Evolutionary conservation across 2,797 vertebrate genomes (phyloP).

Genomic region (Myripristis jacobus): DNA sequence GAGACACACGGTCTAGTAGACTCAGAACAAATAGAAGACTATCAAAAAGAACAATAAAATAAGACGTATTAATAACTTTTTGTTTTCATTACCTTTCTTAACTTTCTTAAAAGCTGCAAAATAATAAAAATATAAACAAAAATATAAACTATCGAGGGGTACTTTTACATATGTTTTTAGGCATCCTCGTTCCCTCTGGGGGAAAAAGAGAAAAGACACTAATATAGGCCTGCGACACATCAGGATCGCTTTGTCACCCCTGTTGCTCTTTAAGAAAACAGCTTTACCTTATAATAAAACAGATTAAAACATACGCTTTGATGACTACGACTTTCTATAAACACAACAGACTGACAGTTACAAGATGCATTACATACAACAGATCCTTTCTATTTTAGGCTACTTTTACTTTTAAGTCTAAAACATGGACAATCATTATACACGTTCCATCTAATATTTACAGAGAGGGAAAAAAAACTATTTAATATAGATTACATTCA

Average conservation of each 20-base stretch:
- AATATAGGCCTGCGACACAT: conserved; percentile 1
- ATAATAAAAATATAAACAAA: conserved; percentile 64
- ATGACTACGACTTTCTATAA: conserved; percentile 63
- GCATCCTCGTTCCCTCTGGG: conserved; percentile 4
- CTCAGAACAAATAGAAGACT: conserved; percentile 67
- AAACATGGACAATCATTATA: conserved; percentile 80
- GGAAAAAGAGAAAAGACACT: background rate
- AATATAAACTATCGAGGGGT: conserved; percentile 46
- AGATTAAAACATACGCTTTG: conserved; percentile 49
- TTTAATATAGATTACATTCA: conserved; percentile 87
- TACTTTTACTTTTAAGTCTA: conserved; percentile 76
- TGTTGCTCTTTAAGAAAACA: conserved; percentile 54
- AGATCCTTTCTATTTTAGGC: conserved; percentile 58
- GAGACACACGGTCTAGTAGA: conserved; percentile 38
- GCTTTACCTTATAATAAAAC: conserved; percentile 65
- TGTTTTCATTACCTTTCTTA: conserved; percentile 40
- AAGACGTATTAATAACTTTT: conserved; percentile 54
- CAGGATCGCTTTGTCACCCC: background rate
- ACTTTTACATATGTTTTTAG: background rate
- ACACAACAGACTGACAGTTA: conserved; percentile 51
- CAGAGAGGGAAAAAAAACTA: conserved; percentile 78
- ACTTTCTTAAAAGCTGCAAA: conserved; percentile 54
- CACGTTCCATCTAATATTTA: conserved; percentile 85
- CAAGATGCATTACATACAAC: conserved; percentile 65
- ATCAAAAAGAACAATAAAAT: conserved; percentile 63